Base-by-base conservation (phyloP, 2,797 vertebrate species). In the Acanthurus leucopareius region DNA sequence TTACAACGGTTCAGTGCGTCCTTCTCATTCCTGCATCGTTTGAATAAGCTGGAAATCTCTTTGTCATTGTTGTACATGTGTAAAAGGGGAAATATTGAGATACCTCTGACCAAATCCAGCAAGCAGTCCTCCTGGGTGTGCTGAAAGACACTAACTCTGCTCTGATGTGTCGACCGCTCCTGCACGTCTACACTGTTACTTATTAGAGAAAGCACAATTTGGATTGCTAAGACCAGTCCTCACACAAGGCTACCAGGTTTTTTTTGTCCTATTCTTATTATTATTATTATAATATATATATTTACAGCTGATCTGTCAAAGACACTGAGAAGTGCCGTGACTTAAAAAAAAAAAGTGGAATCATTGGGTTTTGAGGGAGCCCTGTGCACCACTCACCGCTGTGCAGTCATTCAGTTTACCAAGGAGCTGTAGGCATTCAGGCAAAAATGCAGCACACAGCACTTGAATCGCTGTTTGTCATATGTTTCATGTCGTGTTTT, bases 131-230 rank as follows among this genome's bases (percentile, higher is more conserved):
- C 45, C 48, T 32, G 32, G 77, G 52, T 82, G 85, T 84, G 86
- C 86, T 72, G 79, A 88, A 77, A 74, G 89, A 79, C 89, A 65
- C 89, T 68, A 81, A 82, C 59, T 67, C 66, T 10, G 82, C 73
- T 90, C 79, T 77, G 80, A n/a, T n/a, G 85, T 86, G 86, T 89
- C 7, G 17, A 57, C 70, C 48, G 79, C 83, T 86, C 79, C 66
- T 78, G 73, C 67, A 86, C 56, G 72, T 85, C 88, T 80, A 90
- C 84, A 91, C 89, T 88, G 82, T 89, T 88, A 81, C 86, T 51
- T 79, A 80, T 79, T 86, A 86, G 80, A 84, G 49, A 89, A 94
- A 94, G 94, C 94, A 95, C 93, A 94, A 94, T 76, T 82, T 73
- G 91, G 90, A 88, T 88, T 82, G 84, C 32, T 70, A 42, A 74